phyloP scores from a whole-genome alignment of 1,140 invertebrate genomes.

The Zaprionus gabonicus region DNA sequence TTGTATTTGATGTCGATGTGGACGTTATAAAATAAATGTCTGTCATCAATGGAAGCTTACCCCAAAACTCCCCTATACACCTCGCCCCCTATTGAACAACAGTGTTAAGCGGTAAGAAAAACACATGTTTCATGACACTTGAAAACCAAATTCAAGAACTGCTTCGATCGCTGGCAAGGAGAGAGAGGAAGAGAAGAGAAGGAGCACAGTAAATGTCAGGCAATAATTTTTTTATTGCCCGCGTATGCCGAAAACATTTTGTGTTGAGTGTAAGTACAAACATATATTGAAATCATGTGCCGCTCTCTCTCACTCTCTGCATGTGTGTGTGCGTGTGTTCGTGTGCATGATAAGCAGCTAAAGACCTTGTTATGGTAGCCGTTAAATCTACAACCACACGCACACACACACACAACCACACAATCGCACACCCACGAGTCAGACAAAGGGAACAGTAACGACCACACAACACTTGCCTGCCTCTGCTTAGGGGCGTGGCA shows the following conservation, averaged over 20 bases:
- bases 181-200: conserved; percentile 23
- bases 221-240: conserved; percentile 78
- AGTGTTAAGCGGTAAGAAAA: conserved; percentile 20
- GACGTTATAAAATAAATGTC: conserved; percentile 45
- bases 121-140: conserved; percentile 76
- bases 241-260: conserved; percentile 66
- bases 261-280: conserved; percentile 61
- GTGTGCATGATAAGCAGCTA: conserved; percentile 62
- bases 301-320: conserved; percentile 19
- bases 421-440: neutral
- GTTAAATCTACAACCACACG: conserved; percentile 56
- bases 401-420: conserved; percentile 23
- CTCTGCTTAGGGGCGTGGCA: conserved; percentile 43
- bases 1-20: conserved; percentile 22
- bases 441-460: conserved; percentile 37
- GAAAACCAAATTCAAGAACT: conserved; percentile 51
- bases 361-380: conserved; percentile 68
- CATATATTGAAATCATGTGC: conserved; percentile 69
- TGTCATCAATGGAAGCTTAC: conserved; percentile 31
- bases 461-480: conserved; percentile 32
- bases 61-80: conserved; percentile 9
- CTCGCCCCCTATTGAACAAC: neutral
- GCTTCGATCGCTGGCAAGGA: conserved; percentile 36
- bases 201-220: conserved; percentile 49
- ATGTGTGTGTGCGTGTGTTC: conserved; percentile 10